phyloP scores from a whole-genome alignment of 2,113 vertebrate species.

The Fulmarus glacialis region DNA sequence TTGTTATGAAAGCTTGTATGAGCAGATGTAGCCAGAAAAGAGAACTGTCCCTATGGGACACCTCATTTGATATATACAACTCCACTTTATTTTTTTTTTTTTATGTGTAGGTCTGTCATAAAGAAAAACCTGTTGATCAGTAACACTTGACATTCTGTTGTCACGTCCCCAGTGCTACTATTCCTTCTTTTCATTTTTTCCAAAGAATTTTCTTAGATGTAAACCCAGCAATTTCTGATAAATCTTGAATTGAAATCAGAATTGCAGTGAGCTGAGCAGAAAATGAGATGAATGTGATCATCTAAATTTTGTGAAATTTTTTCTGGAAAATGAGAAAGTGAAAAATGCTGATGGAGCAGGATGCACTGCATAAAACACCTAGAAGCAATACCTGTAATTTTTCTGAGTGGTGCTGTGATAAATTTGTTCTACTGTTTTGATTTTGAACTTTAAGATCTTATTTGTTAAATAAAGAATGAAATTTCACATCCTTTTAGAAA shows the following conservation, averaged over 20 bases:
- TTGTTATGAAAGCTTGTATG: conserved; percentile 38
- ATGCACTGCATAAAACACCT: not conserved
- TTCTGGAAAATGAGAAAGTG: not conserved
- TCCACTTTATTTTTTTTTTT: conserved; percentile 15
- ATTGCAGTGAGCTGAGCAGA: not conserved
- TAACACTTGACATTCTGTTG: not conserved
- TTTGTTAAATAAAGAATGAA: not conserved
- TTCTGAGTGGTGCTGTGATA: not conserved
- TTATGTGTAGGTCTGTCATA: not conserved
- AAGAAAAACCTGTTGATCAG: not conserved
- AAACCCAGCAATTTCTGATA: not conserved
- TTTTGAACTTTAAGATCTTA: not conserved
- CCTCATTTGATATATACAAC: not conserved
- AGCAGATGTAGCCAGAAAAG: conserved; percentile 31
- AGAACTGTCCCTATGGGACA: not conserved
- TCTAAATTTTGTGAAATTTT: not conserved
- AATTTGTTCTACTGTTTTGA: not conserved
- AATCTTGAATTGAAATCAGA: not conserved
- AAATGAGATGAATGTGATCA: not conserved
- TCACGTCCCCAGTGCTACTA: fast-evolving
- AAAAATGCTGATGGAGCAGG: not conserved
- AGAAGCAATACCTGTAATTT: not conserved
- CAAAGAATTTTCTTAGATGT: not conserved
- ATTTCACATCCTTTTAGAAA: not conserved
- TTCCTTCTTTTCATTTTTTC: not conserved